Conservation (phyloP, 92 coral and sea anemone genomes). For the Phenganax marumi region DNA sequence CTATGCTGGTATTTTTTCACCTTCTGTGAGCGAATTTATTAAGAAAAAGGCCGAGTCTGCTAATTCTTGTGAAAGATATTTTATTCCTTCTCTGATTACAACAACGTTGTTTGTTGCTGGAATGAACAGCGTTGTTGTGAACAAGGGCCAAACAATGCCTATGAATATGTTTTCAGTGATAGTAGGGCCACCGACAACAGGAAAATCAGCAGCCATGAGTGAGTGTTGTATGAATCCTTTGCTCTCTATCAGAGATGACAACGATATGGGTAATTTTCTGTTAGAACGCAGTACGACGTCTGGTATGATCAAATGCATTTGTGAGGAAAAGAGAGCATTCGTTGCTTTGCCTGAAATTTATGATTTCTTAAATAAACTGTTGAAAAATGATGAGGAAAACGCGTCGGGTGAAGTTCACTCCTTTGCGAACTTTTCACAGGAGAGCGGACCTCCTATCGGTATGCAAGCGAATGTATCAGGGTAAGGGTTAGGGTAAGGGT, state of each 20-base stretch:
- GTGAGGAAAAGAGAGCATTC: too few species aligned
- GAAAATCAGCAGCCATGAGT: not conserved
- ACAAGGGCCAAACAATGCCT: constrained; percentile 1
- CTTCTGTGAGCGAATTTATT: not conserved
- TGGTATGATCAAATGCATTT: not conserved
- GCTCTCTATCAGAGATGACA: not conserved
- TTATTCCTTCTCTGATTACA: not conserved
- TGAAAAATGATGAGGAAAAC: too few species aligned
- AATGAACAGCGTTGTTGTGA: not conserved
- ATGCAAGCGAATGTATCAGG: constrained; percentile 39
- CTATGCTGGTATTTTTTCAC: not conserved
- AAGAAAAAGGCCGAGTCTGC: not conserved
- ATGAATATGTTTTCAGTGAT: not conserved
- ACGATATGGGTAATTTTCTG: too few species aligned
- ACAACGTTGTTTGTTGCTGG: not conserved
- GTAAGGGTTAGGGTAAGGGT: constrained; percentile 23
- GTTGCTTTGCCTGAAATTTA: too few species aligned
- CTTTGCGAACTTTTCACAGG: too few species aligned
- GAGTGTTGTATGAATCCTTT: not conserved
- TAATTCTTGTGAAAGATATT: not conserved
- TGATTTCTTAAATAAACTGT: too few species aligned
- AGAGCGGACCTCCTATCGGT: too few species aligned
- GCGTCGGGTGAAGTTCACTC: constrained; percentile 57
- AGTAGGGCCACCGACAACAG: too few species aligned
- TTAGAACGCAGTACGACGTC: not conserved